These are phyloP conservation scores for Ammospiza caudacuta DNA, from an alignment of 2,113 vertebrate genomes.

Conservation along the genomic window DNA sequence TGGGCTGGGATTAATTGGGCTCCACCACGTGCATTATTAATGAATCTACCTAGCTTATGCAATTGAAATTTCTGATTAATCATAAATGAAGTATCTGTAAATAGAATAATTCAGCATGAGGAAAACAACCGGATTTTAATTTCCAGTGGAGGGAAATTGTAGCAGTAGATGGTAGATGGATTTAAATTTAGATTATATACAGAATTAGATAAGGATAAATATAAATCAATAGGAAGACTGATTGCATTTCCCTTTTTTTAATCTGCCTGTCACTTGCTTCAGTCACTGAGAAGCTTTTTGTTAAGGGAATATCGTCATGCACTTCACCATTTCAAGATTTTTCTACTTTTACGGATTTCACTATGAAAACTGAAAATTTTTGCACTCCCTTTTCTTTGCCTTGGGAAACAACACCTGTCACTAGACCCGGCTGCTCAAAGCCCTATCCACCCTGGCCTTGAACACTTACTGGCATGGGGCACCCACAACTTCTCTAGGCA, in stretches of 20 bases:
- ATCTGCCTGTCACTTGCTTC: not conserved
- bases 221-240: not conserved
- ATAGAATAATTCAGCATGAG: constrained; percentile 28
- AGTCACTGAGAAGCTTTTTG: not conserved
- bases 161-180: not conserved
- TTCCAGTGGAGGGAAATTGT: not conserved
- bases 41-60: not conserved
- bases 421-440: not conserved
- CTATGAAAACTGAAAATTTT: not conserved
- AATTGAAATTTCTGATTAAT: constrained; percentile 13
- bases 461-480: not conserved
- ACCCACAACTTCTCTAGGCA: not conserved
- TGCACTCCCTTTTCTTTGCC: not conserved
- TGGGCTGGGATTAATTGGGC: constrained; percentile 1
- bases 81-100: constrained; percentile 14
- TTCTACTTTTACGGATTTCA: not conserved
- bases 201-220: not conserved
- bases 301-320: not conserved
- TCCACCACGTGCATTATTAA: not conserved
- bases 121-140: constrained; percentile 17
- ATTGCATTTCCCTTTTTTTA: not conserved
- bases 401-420: not conserved
- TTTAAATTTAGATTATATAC: not conserved
- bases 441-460: not conserved
- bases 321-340: not conserved